Base-by-base conservation (phyloP, 2,113 vertebrate species). In the Antigone vipio region DNA sequence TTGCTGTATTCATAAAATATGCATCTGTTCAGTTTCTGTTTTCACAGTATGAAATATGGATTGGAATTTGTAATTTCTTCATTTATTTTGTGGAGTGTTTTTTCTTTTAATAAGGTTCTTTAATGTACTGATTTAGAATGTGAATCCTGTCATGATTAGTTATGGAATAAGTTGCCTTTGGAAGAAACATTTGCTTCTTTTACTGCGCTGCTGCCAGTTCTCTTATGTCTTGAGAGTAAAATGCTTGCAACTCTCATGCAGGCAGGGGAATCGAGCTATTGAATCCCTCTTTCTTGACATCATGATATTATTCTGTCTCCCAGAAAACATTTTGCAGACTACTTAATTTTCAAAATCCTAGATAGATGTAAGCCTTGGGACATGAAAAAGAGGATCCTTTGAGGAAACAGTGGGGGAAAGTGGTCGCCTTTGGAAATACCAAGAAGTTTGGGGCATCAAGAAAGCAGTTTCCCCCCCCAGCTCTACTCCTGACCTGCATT, bases 1-100 rank as follows among this genome's bases (percentile, higher is more conserved):
- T 96, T 97, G 92, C 50, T 95, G 24, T 92, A 49, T 90, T 94
- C 96, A 96, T 93, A 97, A 97, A 97, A 93, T 92, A 93, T 97
- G 81, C 91, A 94, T 89, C 76, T 96, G 76, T 42, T 93, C 88
- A 83, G 76, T 53, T 94, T 32, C 40, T 91, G 83, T 94, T 93
- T 93, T 97, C 88, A 94, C 75, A 95, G 53, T 91, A 60, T 92
- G 59, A 86, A 93, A 83, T 75, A 77, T 55, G 11, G 73, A 60
- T 64, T 49, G 35, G 77, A 93, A 94, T 87, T 95, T 81, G 60
- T 89, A 92, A 85, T 91, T 92, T 91, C 76, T 91, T 81, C 24
- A 71, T 84, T 92, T 95, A 84, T 86, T 94, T 94, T 91, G 38
- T 52, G 32, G 50, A 34, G 5, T 0, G 0, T 81, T 83, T 96